Evolutionary conservation across 2,888 invertebrate genomes (phyloP), one percentile per base, ranked within the genome.

Genomic region (Stictocephala bisonia): DNA sequence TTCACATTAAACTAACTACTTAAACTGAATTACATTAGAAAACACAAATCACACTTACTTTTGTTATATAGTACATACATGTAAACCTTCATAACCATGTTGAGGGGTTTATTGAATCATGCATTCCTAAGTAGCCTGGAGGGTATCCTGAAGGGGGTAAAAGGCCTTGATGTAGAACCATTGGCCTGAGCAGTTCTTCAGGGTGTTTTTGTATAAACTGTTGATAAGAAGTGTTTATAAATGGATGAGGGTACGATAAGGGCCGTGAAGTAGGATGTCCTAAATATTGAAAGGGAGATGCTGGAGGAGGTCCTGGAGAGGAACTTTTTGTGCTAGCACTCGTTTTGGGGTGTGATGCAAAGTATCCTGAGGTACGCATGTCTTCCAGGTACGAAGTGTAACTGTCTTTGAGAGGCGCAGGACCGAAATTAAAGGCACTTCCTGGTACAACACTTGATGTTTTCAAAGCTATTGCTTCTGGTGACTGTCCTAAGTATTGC

Each of bases 361-460:
- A 79, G 67, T 77, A 80, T 7, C 78, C 74, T 3, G 76, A 67
- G 41, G 77, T 73, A 15, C 91, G 87, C 80, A 88, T 88, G 78
- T 91, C 91, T 79, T 91, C 91, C 67, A 92, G 85, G 72, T 79
- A 81, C 22, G 77, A 75, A n/a, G 79, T 74, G 82, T 91, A 92
- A 48, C 88, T 88, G 78, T 89, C 86, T 81, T 90, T 90, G 53
- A 91, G 85, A 2, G 91, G 86, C 0, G 92, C 86, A 2, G 93
- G 87, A 18, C 93, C 93, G 81, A 94, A 95, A 82, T 94, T 94
- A 80, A 94, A 95, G 66, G 94, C 93, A 84, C 93, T 93, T 26
- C 92, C 91, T 6, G 94, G 90, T 76, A 94, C 92, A 81, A 93
- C 91, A 79, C 89, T 89, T 3, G 89, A 86, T 60, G 91, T 89